Evolutionary conservation across 35 echinoderm and acorn worm species (phyloP).

Genomic region (Ophioderma brevispina): DNA sequence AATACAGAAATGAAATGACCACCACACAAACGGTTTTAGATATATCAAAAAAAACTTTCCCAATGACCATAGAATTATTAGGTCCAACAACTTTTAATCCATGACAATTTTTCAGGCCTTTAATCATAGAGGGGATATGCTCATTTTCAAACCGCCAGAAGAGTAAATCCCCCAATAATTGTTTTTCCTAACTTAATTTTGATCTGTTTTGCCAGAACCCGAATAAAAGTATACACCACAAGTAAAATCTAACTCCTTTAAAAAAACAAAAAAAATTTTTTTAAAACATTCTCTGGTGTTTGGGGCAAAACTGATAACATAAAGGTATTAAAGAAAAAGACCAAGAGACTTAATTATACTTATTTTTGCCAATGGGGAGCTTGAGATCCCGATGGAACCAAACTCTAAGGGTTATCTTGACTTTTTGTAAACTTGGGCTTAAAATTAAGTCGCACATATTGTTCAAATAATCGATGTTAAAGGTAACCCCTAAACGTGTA

Average conservation of each 20-base stretch:
- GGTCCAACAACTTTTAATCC: constrained; percentile 1
- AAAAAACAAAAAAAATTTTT: too few relatives aligned
- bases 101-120: background rate
- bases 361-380: constrained; percentile 1
- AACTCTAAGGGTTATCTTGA: background rate
- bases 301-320: constrained; percentile 23
- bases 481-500: background rate
- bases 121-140: background rate
- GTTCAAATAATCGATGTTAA: constrained; percentile 8
- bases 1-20: constrained; percentile 23
- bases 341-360: constrained; percentile 31
- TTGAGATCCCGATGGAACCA: constrained; percentile 22
- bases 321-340: constrained; percentile 15
- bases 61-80: background rate
- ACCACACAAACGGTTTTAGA: constrained; percentile 12
- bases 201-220: constrained; percentile 23
- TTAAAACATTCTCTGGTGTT: background rate
- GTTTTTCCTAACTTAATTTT: constrained; percentile 12
- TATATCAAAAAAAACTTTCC: background rate
- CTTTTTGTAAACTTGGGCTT: background rate
- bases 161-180: background rate
- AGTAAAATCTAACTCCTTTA: background rate
- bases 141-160: constrained; percentile 25
- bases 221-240: constrained; percentile 27
- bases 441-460: constrained; percentile 31